phyloP scores from a whole-genome alignment of 2,797 vertebrate species.

The Florisuga fusca region DNA sequence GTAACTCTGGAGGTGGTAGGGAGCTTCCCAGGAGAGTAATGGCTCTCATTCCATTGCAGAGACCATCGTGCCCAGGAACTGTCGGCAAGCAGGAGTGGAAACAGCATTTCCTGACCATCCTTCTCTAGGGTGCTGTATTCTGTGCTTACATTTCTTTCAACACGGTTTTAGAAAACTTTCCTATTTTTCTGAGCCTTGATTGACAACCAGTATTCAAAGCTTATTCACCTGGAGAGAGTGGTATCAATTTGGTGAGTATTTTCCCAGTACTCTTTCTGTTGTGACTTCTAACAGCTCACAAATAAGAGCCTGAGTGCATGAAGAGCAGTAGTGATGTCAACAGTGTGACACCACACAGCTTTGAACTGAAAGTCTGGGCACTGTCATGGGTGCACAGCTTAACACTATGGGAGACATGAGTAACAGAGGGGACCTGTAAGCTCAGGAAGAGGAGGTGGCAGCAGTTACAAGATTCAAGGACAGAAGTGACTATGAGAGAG shows the following conservation, averaged over 20 bases:
- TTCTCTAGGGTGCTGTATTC: background rate
- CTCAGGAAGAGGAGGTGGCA: background rate
- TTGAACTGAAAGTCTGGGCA: background rate
- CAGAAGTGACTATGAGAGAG: background rate
- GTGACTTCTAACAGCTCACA: background rate
- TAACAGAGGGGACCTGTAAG: background rate
- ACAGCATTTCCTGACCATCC: background rate
- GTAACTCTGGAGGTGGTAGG: background rate
- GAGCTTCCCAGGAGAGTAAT: background rate
- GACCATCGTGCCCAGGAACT: background rate
- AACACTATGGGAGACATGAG: background rate
- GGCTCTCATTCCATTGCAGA: background rate
- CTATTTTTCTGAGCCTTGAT: background rate
- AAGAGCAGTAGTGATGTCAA: background rate
- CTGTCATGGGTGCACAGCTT: background rate
- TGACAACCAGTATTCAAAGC: background rate
- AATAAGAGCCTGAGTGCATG: background rate
- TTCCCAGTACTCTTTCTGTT: background rate
- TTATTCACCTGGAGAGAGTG: background rate
- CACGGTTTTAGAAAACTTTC: background rate
- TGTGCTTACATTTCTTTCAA: background rate
- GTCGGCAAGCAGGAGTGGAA: background rate
- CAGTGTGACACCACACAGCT: background rate
- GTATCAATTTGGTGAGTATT: background rate
- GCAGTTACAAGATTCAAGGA: background rate